Evolutionary conservation across 1,140 invertebrate species (phyloP), one percentile per base, ranked within the genome.

Genomic region (Drosophila bocki): DNA sequence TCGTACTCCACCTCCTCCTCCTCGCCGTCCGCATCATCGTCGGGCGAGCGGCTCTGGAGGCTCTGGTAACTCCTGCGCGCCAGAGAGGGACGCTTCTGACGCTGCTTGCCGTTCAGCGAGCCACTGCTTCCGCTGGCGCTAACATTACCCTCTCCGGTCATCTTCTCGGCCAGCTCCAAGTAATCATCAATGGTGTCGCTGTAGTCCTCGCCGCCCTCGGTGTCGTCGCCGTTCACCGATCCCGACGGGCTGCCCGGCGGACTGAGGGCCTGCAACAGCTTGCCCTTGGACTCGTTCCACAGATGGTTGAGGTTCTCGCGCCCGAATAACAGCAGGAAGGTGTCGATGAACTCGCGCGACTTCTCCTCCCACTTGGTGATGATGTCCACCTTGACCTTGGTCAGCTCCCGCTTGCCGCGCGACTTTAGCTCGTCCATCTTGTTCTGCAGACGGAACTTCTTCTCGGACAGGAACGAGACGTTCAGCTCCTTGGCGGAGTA

Each of bases 401-500:
- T 97, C 79, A 98, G 95, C 29, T 94, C 97, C 85, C 96, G 95
- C 91, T 98, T 98, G 13, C 97, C 97, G 86, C 98, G 98, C 71
- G 97, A 97, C 93, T 98, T 98, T 41, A 99, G 93, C 91, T 98
- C 97, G 92, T 98, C 97, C 95, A 99, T 98, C 94, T 99, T 99
- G 93, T 98, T 98, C 93, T 98, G 97, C 50, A 99, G 94, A 15
- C 96, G 94, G 92, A 98, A 98, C 91, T 98, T 98, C 92, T 98
- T 98, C 93, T 98, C 98, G 92, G 97, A 99, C 63, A 99, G 95
- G 93, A 99, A 99, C 48, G 98, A 98, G 35, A 99, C 98, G 93
- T 99, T 99, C 7, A 99, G 95, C 92, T 99, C 99, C 94, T 99
- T 99, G 48, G 98, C 98, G 62, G 97, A 97, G 92, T 99, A 99